These are phyloP conservation scores for Synchiropus splendidus DNA, from an alignment of 2,113 vertebrate genomes.

Conservation along the genomic window DNA sequence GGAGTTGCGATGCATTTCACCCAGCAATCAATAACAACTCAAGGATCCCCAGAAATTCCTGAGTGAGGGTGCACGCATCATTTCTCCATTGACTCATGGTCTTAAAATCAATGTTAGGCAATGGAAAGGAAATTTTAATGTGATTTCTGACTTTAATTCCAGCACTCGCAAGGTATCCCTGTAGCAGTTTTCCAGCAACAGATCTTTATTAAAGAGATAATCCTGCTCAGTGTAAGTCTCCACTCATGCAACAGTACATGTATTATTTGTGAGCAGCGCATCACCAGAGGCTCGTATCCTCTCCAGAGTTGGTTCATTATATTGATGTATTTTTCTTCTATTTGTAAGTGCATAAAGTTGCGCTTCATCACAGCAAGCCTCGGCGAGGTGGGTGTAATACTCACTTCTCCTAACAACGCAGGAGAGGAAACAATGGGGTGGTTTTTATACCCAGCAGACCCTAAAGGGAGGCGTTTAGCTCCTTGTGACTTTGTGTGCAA, in stretches of 20 bases:
- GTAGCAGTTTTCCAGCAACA: too few species aligned
- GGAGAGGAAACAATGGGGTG: conserved; percentile 48
- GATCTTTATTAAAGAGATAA: too few species aligned
- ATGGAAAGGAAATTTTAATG: too few species aligned
- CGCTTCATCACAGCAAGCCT: conserved; percentile 20
- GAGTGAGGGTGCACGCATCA: too few species aligned
- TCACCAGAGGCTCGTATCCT: conserved; percentile 11
- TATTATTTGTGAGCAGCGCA: conserved; percentile 10
- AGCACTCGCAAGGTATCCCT: too few species aligned
- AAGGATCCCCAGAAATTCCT: too few species aligned
- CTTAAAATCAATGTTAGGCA: too few species aligned
- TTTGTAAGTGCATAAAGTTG: conserved; percentile 33
- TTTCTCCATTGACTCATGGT: too few species aligned
- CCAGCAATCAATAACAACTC: too few species aligned
- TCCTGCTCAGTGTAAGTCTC: neutral
- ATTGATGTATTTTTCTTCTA: conserved; percentile 22
- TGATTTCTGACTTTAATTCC: too few species aligned
- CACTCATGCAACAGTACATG: conserved; percentile 1
- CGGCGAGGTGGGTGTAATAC: conserved; percentile 31
- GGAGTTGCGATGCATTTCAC: too few species aligned
- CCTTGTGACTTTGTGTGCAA: conserved; percentile 59
- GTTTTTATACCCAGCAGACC: conserved; percentile 51
- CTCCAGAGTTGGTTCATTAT: conserved; percentile 34
- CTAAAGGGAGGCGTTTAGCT: conserved; percentile 62
- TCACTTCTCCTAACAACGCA: conserved; percentile 38